Evolutionary conservation across 1,140 invertebrate species (phyloP).

Genomic region (Chlorops oryzae): DNA sequence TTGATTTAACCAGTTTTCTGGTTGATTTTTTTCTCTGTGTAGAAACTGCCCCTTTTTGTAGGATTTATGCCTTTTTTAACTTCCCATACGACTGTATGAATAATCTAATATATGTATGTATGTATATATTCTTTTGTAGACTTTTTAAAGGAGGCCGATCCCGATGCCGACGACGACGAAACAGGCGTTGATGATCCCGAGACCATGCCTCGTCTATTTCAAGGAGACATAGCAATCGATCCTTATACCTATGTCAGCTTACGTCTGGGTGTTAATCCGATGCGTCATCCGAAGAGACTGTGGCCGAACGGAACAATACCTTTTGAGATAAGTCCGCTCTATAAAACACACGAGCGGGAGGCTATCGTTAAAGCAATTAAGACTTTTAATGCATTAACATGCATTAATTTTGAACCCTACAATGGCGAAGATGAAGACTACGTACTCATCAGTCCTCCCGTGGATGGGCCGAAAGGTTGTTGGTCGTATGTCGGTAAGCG

Average conservation of each 20-base stretch:
- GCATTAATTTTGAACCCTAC: constrained; percentile 63
- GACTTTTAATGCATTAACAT: constrained; percentile 66
- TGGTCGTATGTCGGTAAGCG: constrained; percentile 72
- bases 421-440: constrained; percentile 63
- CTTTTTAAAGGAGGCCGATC: constrained; percentile 36
- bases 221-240: constrained; percentile 63
- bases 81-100: no score
- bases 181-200: constrained; percentile 55
- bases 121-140: no score
- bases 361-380: constrained; percentile 58
- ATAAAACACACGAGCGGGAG: constrained; percentile 49
- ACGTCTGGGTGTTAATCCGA: constrained; percentile 60
- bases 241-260: constrained; percentile 52
- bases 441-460: constrained; percentile 60
- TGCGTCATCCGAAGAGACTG: constrained; percentile 50
- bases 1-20: no score
- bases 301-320: constrained; percentile 68
- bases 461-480: constrained; percentile 65
- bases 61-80: no score
- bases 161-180: constrained; percentile 32
- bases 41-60: no score
- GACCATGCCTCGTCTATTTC: constrained; percentile 59
- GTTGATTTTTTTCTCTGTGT: no score
- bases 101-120: no score
- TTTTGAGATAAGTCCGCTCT: constrained; percentile 61